Percentiles rank a stretch among this genome's conserved stretches.
These are phyloP conservation scores for Minunthozetes semirufus DNA, from an alignment of 2,888 invertebrate species.

Conservation along the genomic window DNA sequence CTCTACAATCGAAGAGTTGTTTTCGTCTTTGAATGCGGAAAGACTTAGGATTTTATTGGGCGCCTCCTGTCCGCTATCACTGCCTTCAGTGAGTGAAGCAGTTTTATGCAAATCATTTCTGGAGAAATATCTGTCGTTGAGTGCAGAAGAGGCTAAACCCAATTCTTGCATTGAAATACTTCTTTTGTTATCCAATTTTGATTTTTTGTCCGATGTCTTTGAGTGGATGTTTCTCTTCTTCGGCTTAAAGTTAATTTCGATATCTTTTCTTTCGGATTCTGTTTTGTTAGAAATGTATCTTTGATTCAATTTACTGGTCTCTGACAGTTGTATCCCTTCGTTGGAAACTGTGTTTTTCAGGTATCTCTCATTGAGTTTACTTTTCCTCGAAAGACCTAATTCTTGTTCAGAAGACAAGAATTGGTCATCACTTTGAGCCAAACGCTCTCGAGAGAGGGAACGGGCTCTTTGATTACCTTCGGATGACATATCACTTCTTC, in stretches of 20 bases:
- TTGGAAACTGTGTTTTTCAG: slow-evolving; percentile 10
- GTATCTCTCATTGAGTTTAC: slow-evolving; percentile 78
- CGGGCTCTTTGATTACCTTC: slow-evolving; percentile 31
- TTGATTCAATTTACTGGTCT: slow-evolving; percentile 47
- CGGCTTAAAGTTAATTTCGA: slow-evolving; percentile 33
- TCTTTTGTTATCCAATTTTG: slow-evolving; percentile 34
- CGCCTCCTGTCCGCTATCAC: slow-evolving; percentile 37
- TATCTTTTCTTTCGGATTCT: not conserved
- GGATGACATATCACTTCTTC: slow-evolving; percentile 38
- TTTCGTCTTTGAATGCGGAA: slow-evolving; percentile 17
- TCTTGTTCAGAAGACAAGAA: not conserved
- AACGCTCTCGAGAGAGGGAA: slow-evolving; percentile 30
- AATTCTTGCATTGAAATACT: slow-evolving; percentile 41
- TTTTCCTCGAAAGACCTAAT: slow-evolving; percentile 66
- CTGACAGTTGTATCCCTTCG: slow-evolving; percentile 44
- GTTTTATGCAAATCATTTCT: slow-evolving; percentile 40
- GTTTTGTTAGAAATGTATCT: slow-evolving; percentile 45
- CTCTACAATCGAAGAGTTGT: not conserved
- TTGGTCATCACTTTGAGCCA: slow-evolving; percentile 23
- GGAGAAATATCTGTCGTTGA: slow-evolving; percentile 83
- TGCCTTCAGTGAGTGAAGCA: slow-evolving; percentile 41
- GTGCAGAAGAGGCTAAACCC: slow-evolving; percentile 56
- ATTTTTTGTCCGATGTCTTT: slow-evolving; percentile 4
- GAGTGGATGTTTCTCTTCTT: slow-evolving; percentile 27
- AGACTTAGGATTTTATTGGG: slow-evolving; percentile 16